Conservation (phyloP, 2,113 vertebrate genomes). For the Uropsilus gracilis region DNA sequence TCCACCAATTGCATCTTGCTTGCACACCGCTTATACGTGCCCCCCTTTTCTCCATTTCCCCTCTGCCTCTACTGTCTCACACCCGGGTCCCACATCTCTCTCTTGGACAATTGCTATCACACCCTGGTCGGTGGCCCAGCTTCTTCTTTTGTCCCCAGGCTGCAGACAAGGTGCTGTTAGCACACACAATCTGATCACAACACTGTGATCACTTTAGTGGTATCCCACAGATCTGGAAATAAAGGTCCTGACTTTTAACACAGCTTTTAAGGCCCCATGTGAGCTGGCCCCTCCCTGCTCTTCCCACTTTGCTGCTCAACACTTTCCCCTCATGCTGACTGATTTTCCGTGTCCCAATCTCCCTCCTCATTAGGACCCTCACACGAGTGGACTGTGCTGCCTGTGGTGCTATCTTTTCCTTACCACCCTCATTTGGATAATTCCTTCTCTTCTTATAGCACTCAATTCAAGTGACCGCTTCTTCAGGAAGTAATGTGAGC, state of each 20-base stretch:
- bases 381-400: not conserved
- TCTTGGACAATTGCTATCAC: not conserved
- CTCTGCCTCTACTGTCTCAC: not conserved
- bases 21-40: not conserved
- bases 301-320: not conserved
- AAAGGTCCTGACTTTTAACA: not conserved
- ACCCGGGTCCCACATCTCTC: not conserved
- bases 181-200: not conserved
- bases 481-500: not conserved
- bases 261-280: not conserved
- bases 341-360: not conserved
- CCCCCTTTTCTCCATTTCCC: not conserved
- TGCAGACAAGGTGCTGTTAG: not conserved
- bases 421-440: not conserved
- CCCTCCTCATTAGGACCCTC: not conserved
- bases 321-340: not conserved
- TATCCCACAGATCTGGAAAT: not conserved
- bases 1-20: not conserved
- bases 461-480: not conserved
- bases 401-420: not conserved
- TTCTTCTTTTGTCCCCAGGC: not conserved
- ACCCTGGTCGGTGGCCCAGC: not conserved
- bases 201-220: not conserved
- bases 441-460: not conserved
- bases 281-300: not conserved